phyloP scores from a whole-genome alignment of 1,140 invertebrate genomes.

The Formica exsecta region DNA sequence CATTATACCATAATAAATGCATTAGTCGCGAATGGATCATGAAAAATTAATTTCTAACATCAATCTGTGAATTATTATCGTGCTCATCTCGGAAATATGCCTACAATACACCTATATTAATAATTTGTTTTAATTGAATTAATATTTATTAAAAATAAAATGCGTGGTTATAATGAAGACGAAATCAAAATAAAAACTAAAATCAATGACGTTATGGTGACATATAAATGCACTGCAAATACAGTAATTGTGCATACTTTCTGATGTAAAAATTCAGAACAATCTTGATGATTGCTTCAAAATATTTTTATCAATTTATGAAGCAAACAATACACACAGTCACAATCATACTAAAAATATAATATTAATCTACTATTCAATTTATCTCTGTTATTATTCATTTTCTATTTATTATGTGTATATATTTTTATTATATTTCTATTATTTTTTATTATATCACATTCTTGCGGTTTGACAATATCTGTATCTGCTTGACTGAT shows the following conservation, averaged over 20 bases:
- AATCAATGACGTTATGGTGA: not conserved
- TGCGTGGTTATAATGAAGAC: not conserved
- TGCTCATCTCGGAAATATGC: not conserved
- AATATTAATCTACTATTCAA: too few relatives aligned
- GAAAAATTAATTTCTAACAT: slow-evolving; percentile 38
- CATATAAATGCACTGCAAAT: not conserved
- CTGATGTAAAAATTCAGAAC: too few relatives aligned
- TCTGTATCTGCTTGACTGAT: too few relatives aligned
- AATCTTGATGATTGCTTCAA: too few relatives aligned
- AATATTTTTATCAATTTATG: too few relatives aligned
- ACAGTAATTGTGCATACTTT: too few relatives aligned
- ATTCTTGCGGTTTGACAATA: too few relatives aligned
- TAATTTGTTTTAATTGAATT: slow-evolving; percentile 12
- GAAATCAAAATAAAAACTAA: not conserved
- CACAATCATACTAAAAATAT: too few relatives aligned
- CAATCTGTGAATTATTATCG: slow-evolving; percentile 34
- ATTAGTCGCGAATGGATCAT: slow-evolving; percentile 13
- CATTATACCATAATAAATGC: slow-evolving; percentile 55
- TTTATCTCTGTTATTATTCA: too few relatives aligned
- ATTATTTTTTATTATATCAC: too few relatives aligned
- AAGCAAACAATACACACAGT: too few relatives aligned
- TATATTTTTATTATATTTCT: not conserved
- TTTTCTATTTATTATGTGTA: not conserved
- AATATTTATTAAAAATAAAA: not conserved
- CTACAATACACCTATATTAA: not conserved